These are phyloP conservation scores for Okamejei kenojei DNA, from an alignment of 2,797 vertebrate species.

Conservation along the genomic window DNA sequence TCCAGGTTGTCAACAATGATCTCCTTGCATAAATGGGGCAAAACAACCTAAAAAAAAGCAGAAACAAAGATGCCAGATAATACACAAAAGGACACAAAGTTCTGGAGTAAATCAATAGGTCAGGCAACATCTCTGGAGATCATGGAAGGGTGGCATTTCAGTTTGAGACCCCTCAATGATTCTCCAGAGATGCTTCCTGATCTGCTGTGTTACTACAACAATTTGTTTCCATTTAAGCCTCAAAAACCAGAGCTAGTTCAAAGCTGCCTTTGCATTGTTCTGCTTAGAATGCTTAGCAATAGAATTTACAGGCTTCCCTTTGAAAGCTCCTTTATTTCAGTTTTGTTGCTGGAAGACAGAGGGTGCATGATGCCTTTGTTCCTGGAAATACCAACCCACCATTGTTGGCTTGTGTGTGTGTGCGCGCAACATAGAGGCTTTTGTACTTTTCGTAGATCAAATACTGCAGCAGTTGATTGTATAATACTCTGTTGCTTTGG, in stretches of 20 bases:
- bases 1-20: neutral
- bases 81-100: no score
- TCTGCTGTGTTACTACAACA: no score
- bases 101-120: no score
- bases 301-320: neutral
- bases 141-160: no score
- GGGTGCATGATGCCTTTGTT: neutral
- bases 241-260: neutral
- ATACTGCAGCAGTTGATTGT: conserved; percentile 50
- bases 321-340: neutral
- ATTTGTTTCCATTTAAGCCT: no score
- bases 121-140: no score
- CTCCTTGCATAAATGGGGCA: neutral
- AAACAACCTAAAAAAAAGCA: no score
- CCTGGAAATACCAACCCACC: conserved; percentile 47
- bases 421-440: conserved; percentile 45
- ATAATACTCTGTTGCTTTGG: conserved; percentile 62
- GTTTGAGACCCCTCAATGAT: no score
- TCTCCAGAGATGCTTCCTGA: no score
- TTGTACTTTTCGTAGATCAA: conserved; percentile 54
- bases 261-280: neutral
- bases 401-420: conserved; percentile 44
- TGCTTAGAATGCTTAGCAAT: neutral
- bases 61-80: no score
- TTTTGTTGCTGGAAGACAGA: neutral